Evolutionary conservation across 2,113 vertebrate genomes (phyloP), one percentile per base, ranked within the genome.

Genomic region (Odocoileus hemionus): DNA sequence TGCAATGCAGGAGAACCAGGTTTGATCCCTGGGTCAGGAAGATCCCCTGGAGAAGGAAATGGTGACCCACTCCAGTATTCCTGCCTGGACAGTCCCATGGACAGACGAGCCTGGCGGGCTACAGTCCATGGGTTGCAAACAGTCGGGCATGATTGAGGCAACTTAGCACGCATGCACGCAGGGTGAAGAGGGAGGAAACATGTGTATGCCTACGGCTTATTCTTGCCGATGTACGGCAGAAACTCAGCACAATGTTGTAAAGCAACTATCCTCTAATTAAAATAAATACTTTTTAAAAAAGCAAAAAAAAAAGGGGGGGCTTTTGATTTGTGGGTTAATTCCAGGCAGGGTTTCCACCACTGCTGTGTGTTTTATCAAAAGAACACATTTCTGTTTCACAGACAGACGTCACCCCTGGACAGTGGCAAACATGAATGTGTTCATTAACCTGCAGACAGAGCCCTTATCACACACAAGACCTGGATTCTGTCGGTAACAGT

Each of bases 281-380:
- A 76, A 26, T 14, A 14, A 76, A 13, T 25, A 26, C 7, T 43
- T 76, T 76, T 76, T 7, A 0, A 26, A 74, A 74, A 43, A 43
- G 14, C 23, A 11, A 70, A 2, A 76, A 26, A 76, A 43, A 39
- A 0, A 6, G 58, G 90, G 85, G 57, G 80, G 57, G 45, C 39
- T 92, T 89, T 76, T 50, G 54, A 91, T 33, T 52, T 86, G 60
- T n/a, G 6, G 47, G 1, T 79, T 74, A 33, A 74, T 57, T 36
- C 23, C 43, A 78, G 50, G 16, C 3, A 45, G n/a, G 5, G 17
- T 79, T 54, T 96, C 87, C 26, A 28, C 3, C 12, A 67, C 4
- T 11, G 15, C 13, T 47, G 6, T 45, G 36, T 45, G 7, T 45
- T 90, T 94, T 55, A 86, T 47, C 33, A 80, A 97, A 76, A 95